A percentile compares a stretch with the other conserved stretches of the same genome.
Conservation (phyloP, 2,113 vertebrate species). For the Misgurnus mizolepis region DNA sequence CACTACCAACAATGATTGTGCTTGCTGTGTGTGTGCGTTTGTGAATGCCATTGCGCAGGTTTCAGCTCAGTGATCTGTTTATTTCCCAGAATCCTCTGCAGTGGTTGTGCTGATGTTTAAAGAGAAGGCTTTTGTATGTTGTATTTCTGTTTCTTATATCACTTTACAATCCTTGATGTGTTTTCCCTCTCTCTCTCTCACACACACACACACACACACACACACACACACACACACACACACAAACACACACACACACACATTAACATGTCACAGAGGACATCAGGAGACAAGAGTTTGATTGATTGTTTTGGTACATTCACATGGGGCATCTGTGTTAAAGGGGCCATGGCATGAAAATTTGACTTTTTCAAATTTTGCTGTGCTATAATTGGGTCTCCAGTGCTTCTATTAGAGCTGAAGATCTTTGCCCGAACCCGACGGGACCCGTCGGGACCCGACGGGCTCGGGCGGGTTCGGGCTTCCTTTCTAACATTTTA, state of each 20-base stretch:
- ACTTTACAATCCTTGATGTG: background rate
- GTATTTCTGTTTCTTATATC: too few relatives aligned
- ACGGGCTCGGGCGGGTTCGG: too few relatives aligned
- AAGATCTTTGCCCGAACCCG: too few relatives aligned
- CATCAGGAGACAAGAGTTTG: conserved; percentile 68
- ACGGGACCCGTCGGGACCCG: too few relatives aligned
- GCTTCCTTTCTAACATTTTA: too few relatives aligned
- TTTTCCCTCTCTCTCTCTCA: background rate
- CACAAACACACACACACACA: background rate
- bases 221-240: conserved; percentile 11
- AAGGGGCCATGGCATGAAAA: too few relatives aligned
- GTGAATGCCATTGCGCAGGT: too few relatives aligned
- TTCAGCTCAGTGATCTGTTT: background rate
- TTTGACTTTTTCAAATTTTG: too few relatives aligned
- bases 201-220: conserved; percentile 24
- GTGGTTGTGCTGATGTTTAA: background rate
- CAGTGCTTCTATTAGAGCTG: too few relatives aligned
- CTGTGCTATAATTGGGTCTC: too few relatives aligned
- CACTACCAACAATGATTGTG: background rate
- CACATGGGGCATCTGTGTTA: too few relatives aligned
- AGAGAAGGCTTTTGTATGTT: too few relatives aligned
- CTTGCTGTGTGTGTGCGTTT: background rate
- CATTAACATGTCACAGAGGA: conserved; percentile 30
- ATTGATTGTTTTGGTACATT: conserved; percentile 61
- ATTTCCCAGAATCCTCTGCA: background rate